Evolutionary conservation across 2,113 vertebrate genomes (phyloP).

Genomic region (Sarotherodon lohbergeri): DNA sequence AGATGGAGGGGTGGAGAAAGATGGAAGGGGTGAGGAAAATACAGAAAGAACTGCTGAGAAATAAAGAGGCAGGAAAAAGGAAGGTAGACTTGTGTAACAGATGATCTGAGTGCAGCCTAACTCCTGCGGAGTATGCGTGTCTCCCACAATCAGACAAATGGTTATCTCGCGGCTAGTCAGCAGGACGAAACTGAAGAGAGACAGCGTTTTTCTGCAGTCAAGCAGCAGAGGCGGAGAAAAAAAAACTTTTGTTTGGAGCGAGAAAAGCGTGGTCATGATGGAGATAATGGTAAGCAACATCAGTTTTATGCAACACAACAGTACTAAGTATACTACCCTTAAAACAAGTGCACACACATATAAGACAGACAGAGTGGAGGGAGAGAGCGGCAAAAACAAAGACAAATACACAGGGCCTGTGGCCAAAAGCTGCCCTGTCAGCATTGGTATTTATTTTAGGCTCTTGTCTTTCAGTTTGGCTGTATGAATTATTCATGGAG

Average conservation of each 20-base stretch:
- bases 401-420: conserved; percentile 26
- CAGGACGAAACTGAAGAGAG: conserved; percentile 16
- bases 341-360: background rate
- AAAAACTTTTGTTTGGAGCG: conserved; percentile 1
- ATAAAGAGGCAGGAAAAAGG: background rate
- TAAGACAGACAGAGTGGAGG: background rate
- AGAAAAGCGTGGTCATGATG: background rate
- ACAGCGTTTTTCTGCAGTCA: conserved; percentile 7
- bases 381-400: background rate
- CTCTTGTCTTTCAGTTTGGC: conserved; percentile 40
- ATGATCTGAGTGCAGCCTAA: conserved; percentile 59
- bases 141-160: conserved; percentile 64
- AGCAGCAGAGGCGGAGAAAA: background rate
- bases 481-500: conserved; percentile 57
- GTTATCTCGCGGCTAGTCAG: conserved; percentile 43
- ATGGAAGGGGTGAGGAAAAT: background rate
- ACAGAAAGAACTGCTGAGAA: background rate
- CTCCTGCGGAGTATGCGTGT: conserved; percentile 49
- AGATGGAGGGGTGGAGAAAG: conserved; percentile 1
- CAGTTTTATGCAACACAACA: conserved; percentile 2
- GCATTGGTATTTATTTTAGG: conserved; percentile 53
- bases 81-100: conserved; percentile 49
- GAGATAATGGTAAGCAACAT: conserved; percentile 3
- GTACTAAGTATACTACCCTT: background rate
- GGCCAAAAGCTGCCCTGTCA: conserved; percentile 44